Percentiles rank a stretch among this genome's conserved stretches.
phyloP scores from a whole-genome alignment of 2,888 invertebrate genomes.

The Diplolepis rosae region DNA sequence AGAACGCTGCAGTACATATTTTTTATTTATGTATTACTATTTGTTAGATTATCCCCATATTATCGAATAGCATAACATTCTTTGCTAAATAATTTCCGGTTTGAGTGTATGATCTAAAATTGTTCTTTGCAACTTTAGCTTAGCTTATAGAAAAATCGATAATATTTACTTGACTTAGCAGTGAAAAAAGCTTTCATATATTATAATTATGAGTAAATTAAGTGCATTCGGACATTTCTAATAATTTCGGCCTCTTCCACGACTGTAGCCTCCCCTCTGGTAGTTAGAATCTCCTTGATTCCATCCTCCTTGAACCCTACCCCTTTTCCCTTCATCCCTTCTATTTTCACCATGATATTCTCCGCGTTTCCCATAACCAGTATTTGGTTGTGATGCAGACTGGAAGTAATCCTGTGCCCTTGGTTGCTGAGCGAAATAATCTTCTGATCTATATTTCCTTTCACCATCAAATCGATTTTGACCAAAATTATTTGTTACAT shows the following conservation, averaged over 20 bases:
- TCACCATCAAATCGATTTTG: constrained; percentile 38
- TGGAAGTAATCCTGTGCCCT: constrained; percentile 10
- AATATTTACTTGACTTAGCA: no score
- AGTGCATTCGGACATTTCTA: neutral
- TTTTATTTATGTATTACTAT: neutral
- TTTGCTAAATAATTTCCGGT: neutral
- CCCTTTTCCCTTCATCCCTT: constrained; percentile 55
- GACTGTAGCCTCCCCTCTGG: constrained; percentile 50
- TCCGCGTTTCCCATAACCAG: constrained; percentile 43
- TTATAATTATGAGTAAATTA: no score
- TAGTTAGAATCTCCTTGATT: constrained; percentile 61
- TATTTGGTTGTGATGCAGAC: neutral
- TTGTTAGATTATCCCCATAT: neutral
- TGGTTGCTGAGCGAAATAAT: constrained; percentile 38
- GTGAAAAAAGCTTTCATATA: no score
- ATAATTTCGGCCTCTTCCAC: constrained; percentile 49
- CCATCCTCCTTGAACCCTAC: constrained; percentile 68
- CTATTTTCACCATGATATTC: constrained; percentile 49
- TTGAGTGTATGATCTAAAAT: neutral
- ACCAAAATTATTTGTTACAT: constrained; percentile 43
- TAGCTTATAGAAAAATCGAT: neutral
- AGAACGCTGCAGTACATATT: neutral
- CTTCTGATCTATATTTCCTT: constrained; percentile 32
- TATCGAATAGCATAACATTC: neutral
- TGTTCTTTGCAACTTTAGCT: neutral